Conservation (phyloP, 2,113 vertebrate genomes). For the Corythaixoides concolor region DNA sequence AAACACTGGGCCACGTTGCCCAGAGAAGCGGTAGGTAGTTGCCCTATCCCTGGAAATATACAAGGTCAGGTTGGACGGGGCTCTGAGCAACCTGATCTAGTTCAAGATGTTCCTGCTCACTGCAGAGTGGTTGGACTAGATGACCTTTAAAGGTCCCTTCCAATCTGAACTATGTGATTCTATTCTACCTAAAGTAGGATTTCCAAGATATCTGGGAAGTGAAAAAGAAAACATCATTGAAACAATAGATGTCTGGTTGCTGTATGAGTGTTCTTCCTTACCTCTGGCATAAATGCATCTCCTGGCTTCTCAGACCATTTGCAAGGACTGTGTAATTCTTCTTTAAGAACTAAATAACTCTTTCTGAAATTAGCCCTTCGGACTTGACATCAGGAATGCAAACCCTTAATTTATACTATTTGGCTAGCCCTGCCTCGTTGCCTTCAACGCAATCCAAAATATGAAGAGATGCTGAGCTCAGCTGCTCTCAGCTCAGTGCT, state of each 20-base stretch:
- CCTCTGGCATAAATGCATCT: background rate
- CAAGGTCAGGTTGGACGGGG: background rate
- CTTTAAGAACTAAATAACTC: background rate
- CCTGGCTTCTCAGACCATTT: background rate
- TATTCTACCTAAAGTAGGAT: background rate
- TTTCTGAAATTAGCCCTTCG: background rate
- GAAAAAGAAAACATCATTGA: background rate
- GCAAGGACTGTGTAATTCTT: background rate
- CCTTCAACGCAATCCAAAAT: background rate
- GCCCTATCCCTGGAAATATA: background rate
- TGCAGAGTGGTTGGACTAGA: background rate
- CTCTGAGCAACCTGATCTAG: background rate
- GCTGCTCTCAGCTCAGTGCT: background rate
- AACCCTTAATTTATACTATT: background rate
- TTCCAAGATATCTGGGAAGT: background rate
- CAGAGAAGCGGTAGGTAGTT: background rate
- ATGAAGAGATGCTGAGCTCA: background rate
- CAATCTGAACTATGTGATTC: background rate
- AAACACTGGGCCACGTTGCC: background rate
- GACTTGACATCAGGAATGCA: background rate
- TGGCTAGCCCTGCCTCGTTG: rapidly evolving
- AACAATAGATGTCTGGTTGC: rapidly evolving
- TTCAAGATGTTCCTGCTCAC: background rate
- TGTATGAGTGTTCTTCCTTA: background rate
- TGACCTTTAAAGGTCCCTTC: background rate